These are phyloP conservation scores for Electrophaes corylata DNA, from an alignment of 2,888 invertebrate species.

Conservation along the genomic window DNA sequence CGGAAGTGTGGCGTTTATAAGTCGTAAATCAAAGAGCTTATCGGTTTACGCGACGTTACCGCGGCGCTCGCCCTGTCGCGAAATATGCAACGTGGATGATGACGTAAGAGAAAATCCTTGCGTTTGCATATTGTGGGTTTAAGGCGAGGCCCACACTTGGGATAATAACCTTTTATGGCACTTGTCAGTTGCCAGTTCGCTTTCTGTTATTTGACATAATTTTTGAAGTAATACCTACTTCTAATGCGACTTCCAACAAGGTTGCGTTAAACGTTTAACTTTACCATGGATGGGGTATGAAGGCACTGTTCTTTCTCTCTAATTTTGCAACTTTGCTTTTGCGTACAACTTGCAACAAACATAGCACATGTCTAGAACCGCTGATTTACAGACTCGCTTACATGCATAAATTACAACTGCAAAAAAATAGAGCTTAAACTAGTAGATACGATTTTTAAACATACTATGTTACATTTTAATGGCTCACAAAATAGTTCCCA, in stretches of 20 bases:
- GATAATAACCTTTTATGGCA: background rate
- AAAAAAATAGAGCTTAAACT: slow-evolving; percentile 18
- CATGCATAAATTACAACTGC: slow-evolving; percentile 20
- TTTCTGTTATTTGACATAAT: background rate
- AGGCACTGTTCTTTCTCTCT: too few relatives aligned
- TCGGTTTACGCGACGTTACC: slow-evolving; percentile 61
- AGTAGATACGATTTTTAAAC: slow-evolving; percentile 34
- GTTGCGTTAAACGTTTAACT: too few relatives aligned
- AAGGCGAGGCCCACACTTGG: background rate
- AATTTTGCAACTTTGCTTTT: too few relatives aligned
- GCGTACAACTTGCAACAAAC: background rate
- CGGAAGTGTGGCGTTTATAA: slow-evolving; percentile 76
- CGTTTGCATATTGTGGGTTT: slow-evolving; percentile 33
- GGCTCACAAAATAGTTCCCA: slow-evolving; percentile 62
- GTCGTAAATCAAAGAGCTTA: slow-evolving; percentile 77
- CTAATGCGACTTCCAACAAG: too few relatives aligned
- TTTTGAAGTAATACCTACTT: background rate
- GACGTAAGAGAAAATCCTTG: slow-evolving; percentile 48
- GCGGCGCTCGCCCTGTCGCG: slow-evolving; percentile 48
- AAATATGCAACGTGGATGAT: slow-evolving; percentile 66
- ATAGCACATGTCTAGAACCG: background rate
- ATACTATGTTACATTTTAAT: slow-evolving; percentile 55
- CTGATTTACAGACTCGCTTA: slow-evolving; percentile 16
- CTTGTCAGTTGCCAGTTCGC: background rate
- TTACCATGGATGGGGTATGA: too few relatives aligned